These are phyloP conservation scores for Papilio protenor DNA, from an alignment of 2,888 invertebrate genomes.

Conservation along the genomic window DNA sequence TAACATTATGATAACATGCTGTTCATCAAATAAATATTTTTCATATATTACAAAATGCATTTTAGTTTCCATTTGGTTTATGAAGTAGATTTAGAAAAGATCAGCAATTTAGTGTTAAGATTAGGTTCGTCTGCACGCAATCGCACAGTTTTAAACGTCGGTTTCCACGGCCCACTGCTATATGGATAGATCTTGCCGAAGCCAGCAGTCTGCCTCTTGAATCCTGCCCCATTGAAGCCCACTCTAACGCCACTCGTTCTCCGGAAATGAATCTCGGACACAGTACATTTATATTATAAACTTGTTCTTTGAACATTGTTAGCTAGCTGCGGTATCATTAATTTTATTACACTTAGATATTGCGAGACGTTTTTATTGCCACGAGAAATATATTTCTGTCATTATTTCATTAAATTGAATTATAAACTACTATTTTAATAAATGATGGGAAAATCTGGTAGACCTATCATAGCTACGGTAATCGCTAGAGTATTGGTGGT, in stretches of 20 bases:
- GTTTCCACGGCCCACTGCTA: not conserved
- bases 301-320: constrained; percentile 36
- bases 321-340: constrained; percentile 29
- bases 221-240: not conserved
- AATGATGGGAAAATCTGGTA: not conserved
- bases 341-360: constrained; percentile 24
- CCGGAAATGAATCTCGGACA: constrained; percentile 23
- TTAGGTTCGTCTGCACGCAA: constrained; percentile 44
- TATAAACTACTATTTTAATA: not conserved
- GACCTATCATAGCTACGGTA: not conserved
- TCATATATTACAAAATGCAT: not conserved
- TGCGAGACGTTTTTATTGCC: constrained; percentile 15
- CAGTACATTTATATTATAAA: constrained; percentile 37
- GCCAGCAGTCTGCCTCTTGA: not conserved
- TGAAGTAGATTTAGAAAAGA: constrained; percentile 17
- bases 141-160: not conserved
- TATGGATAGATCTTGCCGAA: not conserved
- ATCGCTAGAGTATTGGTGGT: not conserved
- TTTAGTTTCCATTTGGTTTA: not conserved
- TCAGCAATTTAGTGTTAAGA: constrained; percentile 6
- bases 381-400: not conserved
- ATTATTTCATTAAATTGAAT: constrained; percentile 9
- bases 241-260: not conserved
- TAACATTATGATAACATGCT: not conserved
- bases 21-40: not conserved